Base-by-base conservation (phyloP, 2,113 vertebrate species). In the Thomomys bottae region DNA sequence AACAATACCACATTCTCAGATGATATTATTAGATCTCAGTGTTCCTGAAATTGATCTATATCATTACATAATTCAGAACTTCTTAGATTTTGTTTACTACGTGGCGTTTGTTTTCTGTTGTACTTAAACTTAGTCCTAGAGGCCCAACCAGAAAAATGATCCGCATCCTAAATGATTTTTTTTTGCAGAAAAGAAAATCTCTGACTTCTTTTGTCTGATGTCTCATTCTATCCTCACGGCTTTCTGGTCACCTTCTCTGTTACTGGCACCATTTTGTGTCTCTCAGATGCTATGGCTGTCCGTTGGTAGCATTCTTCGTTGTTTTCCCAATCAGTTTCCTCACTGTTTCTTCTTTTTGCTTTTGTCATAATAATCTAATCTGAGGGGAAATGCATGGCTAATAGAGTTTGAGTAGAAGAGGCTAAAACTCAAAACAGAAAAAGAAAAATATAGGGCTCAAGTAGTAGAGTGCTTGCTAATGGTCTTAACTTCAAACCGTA, bases 381-480 rank as follows among this genome's bases (percentile, higher is more conserved):
- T 76, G 49, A 81, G 4, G 30, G 24, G 32, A 75, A 87, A 10
- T 83, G 0, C 1, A 6, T 26, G 20, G 8, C 32, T 23, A 23
- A 11, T 84, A 42, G 42, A 68, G 18, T 61, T 88, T 7, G 26
- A 83, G 23, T 72, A 45, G 26, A 30, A 72, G 40, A 86, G 57
- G 72, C 72, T 45, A 90, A 89, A 92, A 81, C 59, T 68, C 63
- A 78, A 85, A 94, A 71, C 6, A 71, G 57, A 91, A 90, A 89
- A 57, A 80, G 30, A 78, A 88, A 93, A 93, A 76, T 32, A 84
- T 12, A 54, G 49, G 11, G 49, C 49, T 54, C 49, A 54, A 54
- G 49, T 54, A 54, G 17, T 54, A 54, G 49, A 54, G 49, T 17
- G 49, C 49, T 54, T 54, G 49, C 49, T 54, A 54, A 54, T 17